phyloP scores from a whole-genome alignment of 2,113 vertebrate species.

The Vombatus ursinus region DNA sequence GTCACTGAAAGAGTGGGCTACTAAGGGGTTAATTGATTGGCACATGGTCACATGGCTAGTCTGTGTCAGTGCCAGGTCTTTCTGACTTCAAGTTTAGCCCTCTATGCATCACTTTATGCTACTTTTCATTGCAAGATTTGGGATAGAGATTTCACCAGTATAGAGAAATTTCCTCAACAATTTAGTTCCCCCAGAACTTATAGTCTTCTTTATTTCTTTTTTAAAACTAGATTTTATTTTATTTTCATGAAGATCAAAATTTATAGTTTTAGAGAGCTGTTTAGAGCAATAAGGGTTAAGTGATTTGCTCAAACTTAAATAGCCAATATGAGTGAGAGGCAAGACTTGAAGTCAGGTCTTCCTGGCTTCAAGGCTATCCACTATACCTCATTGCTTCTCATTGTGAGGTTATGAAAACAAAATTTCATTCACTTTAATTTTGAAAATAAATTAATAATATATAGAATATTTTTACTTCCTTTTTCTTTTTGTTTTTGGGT shows the following conservation, averaged over 20 bases:
- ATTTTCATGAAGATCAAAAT: neutral
- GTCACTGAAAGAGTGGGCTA: neutral
- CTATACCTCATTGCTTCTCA: too few relatives aligned
- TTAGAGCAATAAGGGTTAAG: neutral
- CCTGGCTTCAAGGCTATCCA: too few relatives aligned
- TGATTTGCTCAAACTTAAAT: neutral
- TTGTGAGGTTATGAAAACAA: conserved; percentile 15
- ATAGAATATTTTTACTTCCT: conserved; percentile 5
- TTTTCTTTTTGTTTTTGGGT: neutral
- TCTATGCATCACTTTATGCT: neutral
- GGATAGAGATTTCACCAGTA: neutral
- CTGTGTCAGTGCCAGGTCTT: neutral
- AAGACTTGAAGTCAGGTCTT: too few relatives aligned
- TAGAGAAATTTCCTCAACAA: neutral
- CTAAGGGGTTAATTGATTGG: neutral
- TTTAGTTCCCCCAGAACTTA: neutral
- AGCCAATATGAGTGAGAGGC: neutral
- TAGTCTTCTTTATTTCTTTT: neutral
- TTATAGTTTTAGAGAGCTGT: neutral
- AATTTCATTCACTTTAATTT: conserved; percentile 43
- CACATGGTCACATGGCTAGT: neutral
- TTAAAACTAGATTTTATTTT: neutral
- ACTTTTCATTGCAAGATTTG: neutral
- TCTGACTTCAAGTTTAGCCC: neutral
- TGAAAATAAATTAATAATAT: neutral